Percentiles rank a stretch among this genome's conserved stretches.
phyloP scores from a whole-genome alignment of 1,140 invertebrate species.

The Panagrolaimus sp. region DNA sequence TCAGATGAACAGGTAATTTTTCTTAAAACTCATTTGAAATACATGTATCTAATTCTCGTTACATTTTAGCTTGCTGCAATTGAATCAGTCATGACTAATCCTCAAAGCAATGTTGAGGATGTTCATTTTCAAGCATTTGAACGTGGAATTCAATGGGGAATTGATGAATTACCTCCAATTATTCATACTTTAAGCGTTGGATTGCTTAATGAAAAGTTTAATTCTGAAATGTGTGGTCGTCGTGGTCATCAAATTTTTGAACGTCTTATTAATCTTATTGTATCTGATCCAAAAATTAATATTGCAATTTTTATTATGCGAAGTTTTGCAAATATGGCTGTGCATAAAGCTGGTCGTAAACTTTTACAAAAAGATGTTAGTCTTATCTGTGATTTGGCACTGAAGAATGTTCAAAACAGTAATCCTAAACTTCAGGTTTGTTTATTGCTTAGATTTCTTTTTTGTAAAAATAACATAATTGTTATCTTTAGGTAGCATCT shows the following conservation, averaged over 20 bases:
- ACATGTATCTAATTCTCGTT: neutral
- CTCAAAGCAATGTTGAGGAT: slow-evolving; percentile 23
- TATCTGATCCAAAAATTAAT: slow-evolving; percentile 30
- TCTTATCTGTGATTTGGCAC: slow-evolving; percentile 17
- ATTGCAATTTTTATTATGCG: slow-evolving; percentile 45
- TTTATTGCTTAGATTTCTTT: no score
- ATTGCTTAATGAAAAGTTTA: slow-evolving; percentile 40
- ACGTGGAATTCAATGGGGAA: slow-evolving; percentile 36
- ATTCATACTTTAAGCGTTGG: slow-evolving; percentile 51
- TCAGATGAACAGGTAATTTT: slow-evolving; percentile 33
- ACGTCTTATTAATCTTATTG: slow-evolving; percentile 35
- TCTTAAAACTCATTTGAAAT: neutral
- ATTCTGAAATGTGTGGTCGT: slow-evolving; percentile 21
- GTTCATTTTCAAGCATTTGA: slow-evolving; percentile 13
- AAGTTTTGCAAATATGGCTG: slow-evolving; percentile 43
- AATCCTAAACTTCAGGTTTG: slow-evolving; percentile 12
- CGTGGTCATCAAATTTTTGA: neutral
- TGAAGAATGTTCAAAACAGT: slow-evolving; percentile 3
- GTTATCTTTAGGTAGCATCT: slow-evolving; percentile 38
- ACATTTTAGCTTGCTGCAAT: neutral
- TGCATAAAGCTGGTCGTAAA: slow-evolving; percentile 36
- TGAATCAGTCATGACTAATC: slow-evolving; percentile 20
- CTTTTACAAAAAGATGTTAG: slow-evolving; percentile 30
- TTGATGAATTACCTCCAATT: slow-evolving; percentile 39
- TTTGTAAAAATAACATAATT: neutral